A percentile compares a stretch with the other conserved stretches of the same genome.
phyloP scores from a whole-genome alignment of 2,888 invertebrate genomes.

The Noctua janthe region DNA sequence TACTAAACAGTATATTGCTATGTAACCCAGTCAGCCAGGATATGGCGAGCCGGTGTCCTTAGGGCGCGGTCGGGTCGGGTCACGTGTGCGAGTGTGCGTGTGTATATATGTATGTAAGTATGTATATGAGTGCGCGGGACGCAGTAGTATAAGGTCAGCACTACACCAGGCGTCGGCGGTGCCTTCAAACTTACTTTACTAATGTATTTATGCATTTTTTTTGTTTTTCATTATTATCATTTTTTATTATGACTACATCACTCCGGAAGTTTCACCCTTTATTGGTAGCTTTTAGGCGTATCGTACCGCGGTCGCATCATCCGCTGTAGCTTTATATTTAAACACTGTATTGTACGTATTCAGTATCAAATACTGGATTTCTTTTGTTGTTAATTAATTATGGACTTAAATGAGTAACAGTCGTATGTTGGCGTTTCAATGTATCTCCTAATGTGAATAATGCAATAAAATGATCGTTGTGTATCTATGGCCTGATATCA shows the following conservation, averaged over 20 bases:
- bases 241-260: slow-evolving; percentile 73
- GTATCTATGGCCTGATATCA: slow-evolving; percentile 54
- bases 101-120: slow-evolving; percentile 75
- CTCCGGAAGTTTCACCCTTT: slow-evolving; percentile 78
- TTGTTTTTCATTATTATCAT: slow-evolving; percentile 72
- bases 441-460: slow-evolving; percentile 62
- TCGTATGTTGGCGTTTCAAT: slow-evolving; percentile 57
- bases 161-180: slow-evolving; percentile 84
- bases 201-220: slow-evolving; percentile 84
- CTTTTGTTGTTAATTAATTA: slow-evolving; percentile 56
- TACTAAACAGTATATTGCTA: too few species aligned
- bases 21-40: too few species aligned
- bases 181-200: slow-evolving; percentile 77
- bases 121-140: slow-evolving; percentile 77
- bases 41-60: not conserved
- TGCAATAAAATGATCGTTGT: slow-evolving; percentile 60
- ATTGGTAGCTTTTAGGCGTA: slow-evolving; percentile 78
- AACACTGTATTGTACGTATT: slow-evolving; percentile 53
- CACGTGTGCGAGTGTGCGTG: slow-evolving; percentile 65
- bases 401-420: slow-evolving; percentile 55
- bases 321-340: slow-evolving; percentile 57
- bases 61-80: slow-evolving; percentile 36
- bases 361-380: slow-evolving; percentile 60
- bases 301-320: slow-evolving; percentile 67
- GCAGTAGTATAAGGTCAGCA: slow-evolving; percentile 77